A percentile compares a stretch with the other conserved stretches of the same genome.
phyloP scores from a whole-genome alignment of 1,140 invertebrate species.

The Drosophila nigrodunni region DNA sequence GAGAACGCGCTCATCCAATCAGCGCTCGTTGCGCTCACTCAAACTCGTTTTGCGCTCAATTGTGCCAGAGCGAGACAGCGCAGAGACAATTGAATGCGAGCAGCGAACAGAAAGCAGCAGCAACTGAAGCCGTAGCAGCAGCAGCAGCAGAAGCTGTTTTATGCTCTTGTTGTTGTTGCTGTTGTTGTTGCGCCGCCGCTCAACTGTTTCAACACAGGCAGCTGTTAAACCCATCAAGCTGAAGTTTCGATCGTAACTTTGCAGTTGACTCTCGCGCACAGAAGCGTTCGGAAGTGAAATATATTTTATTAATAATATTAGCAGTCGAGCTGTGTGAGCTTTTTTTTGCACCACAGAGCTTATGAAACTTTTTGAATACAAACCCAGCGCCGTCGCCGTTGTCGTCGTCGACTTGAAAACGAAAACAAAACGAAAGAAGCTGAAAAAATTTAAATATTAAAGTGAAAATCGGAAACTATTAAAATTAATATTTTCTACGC shows the following conservation, averaged over 20 bases:
- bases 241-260: slow-evolving; percentile 85
- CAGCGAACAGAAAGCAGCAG: slow-evolving; percentile 11
- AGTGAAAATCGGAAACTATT: slow-evolving; percentile 15
- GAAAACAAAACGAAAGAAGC: slow-evolving; percentile 12
- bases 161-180: slow-evolving; percentile 44
- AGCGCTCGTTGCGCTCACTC: slow-evolving; percentile 62
- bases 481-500: slow-evolving; percentile 10
- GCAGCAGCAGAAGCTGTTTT: slow-evolving; percentile 65
- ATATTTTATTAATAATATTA: slow-evolving; percentile 85
- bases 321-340: slow-evolving; percentile 37
- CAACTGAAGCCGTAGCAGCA: slow-evolving; percentile 21
- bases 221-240: slow-evolving; percentile 83
- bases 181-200: slow-evolving; percentile 31
- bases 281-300: slow-evolving; percentile 85
- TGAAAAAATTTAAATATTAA: slow-evolving; percentile 14
- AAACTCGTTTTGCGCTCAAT: slow-evolving; percentile 62
- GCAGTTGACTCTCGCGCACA: slow-evolving; percentile 84
- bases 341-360: neutral
- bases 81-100: slow-evolving; percentile 51
- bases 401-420: slow-evolving; percentile 16
- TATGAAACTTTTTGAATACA: neutral
- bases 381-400: slow-evolving; percentile 12
- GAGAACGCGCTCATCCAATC: slow-evolving; percentile 55
- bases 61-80: slow-evolving; percentile 53
- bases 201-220: slow-evolving; percentile 71